Conservation (phyloP, 2,797 vertebrate species). For the Brachyrhaphis roseni region DNA sequence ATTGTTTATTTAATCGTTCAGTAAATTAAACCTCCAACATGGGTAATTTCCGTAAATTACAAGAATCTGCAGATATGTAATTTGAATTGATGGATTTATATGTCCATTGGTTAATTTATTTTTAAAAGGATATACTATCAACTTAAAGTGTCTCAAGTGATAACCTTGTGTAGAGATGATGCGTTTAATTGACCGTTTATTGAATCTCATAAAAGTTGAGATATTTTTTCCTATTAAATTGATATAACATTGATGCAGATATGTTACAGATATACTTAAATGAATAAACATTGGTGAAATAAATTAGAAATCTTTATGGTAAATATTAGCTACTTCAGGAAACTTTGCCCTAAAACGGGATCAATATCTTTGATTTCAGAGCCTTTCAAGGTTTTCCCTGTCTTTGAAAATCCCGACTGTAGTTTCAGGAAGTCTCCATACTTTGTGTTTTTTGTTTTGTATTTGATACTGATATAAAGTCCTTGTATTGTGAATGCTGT, state of each 20-base stretch:
- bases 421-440: not conserved
- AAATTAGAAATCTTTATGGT: not conserved
- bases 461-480: slow-evolving; percentile 8
- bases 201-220: not conserved
- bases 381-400: not conserved
- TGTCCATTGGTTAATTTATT: not conserved
- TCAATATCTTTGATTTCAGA: not conserved
- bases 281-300: not conserved
- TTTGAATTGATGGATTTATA: not conserved
- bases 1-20: not conserved
- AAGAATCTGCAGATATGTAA: not conserved
- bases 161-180: not conserved
- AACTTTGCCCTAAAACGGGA: not conserved
- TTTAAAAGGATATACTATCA: not conserved
- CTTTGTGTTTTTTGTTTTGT: not conserved
- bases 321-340: not conserved
- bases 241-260: not conserved
- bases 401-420: not conserved
- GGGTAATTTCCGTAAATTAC: not conserved
- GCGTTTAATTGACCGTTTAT: not conserved
- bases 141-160: not conserved
- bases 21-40: not conserved
- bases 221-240: not conserved
- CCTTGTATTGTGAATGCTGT: slow-evolving; percentile 40
- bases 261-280: not conserved